phyloP scores from a whole-genome alignment of 2,888 invertebrate genomes.

The Mythimna loreyi region DNA sequence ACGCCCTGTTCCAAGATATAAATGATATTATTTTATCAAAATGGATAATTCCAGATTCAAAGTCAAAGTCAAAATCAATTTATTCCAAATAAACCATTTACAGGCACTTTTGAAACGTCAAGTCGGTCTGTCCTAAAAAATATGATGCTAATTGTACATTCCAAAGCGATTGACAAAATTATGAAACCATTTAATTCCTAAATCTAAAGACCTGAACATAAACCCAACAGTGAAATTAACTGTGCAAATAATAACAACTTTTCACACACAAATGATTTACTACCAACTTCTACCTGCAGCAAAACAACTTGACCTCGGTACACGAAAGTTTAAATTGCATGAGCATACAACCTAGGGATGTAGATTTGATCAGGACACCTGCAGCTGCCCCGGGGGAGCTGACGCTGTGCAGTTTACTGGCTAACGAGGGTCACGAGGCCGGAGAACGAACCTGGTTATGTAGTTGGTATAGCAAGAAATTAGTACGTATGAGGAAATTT shows the following conservation, averaged over 20 bases:
- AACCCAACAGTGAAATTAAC: background rate
- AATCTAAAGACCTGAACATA: background rate
- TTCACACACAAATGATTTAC: conserved; percentile 28
- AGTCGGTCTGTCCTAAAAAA: too few relatives aligned
- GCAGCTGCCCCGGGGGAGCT: conserved; percentile 15
- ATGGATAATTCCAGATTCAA: too few relatives aligned
- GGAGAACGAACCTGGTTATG: background rate
- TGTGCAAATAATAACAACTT: conserved; percentile 14
- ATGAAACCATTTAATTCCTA: background rate
- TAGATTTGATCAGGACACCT: conserved; percentile 57
- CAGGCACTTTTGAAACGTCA: too few relatives aligned
- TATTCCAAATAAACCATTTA: too few relatives aligned
- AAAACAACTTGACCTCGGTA: conserved; percentile 18
- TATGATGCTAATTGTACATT: too few relatives aligned
- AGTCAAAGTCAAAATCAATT: too few relatives aligned
- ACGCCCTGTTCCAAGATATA: too few relatives aligned
- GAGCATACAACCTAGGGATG: conserved; percentile 33
- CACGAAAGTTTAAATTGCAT: conserved; percentile 63
- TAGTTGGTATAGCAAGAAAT: background rate
- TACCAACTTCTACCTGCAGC: conserved; percentile 5
- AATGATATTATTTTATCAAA: too few relatives aligned
- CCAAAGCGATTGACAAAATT: background rate
- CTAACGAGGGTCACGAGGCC: conserved; percentile 18
- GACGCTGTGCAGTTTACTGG: conserved; percentile 21
- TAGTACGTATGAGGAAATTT: background rate